Conservation (phyloP, 2,888 invertebrate species). For the Halocaridina rubra region DNA sequence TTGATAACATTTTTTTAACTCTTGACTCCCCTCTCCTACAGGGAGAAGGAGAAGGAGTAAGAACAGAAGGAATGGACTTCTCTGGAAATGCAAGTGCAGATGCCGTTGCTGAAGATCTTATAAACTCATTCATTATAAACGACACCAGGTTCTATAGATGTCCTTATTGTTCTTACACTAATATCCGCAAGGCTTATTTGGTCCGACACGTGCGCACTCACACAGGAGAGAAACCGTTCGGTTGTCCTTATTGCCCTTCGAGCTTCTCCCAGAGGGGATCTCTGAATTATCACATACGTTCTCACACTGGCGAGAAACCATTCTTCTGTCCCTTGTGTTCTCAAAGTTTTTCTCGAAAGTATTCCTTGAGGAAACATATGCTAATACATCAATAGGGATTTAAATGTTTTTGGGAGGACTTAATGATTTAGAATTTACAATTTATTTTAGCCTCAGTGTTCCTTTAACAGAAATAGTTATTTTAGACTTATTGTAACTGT, state of each 20-base stretch:
- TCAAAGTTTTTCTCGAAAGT: not conserved
- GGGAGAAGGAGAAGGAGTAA: not conserved
- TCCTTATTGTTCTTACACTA: not conserved
- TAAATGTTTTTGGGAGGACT: no score
- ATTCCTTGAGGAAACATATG: conserved; percentile 9
- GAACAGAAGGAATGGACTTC: no score
- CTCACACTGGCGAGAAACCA: not conserved
- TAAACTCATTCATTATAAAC: not conserved
- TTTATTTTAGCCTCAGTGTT: no score
- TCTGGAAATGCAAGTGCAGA: not conserved
- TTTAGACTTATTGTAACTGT: no score
- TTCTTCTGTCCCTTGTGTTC: not conserved
- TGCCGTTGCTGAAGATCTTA: not conserved
- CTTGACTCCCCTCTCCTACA: not conserved
- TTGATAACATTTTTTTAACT: no score
- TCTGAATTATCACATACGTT: not conserved
- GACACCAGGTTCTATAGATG: not conserved
- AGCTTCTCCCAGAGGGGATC: not conserved
- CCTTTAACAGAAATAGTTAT: no score
- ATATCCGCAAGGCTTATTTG: not conserved
- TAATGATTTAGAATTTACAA: no score
- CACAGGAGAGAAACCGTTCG: not conserved
- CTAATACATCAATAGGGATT: not conserved
- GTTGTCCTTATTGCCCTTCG: not conserved
- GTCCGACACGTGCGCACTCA: not conserved